Evolutionary conservation across 2,113 vertebrate species (phyloP).

Genomic region (Microtus montanus): DNA sequence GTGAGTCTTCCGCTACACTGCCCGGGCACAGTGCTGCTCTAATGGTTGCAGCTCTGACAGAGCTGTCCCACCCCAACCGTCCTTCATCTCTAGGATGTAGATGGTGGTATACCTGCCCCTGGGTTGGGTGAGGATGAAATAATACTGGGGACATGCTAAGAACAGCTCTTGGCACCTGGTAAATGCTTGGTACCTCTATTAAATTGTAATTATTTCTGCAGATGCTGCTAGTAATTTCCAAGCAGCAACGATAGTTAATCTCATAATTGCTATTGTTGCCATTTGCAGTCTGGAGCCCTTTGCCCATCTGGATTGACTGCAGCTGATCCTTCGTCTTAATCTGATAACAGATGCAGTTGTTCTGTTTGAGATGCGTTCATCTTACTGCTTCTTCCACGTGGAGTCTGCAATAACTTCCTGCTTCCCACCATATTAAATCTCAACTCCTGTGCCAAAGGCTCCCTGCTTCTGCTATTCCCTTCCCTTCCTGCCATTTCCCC

Average conservation of each 20-base stretch:
- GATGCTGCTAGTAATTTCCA: conserved; percentile 34
- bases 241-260: background rate
- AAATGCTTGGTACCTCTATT: background rate
- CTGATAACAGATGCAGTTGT: background rate
- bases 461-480: no score
- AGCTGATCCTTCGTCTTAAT: background rate
- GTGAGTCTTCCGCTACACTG: background rate
- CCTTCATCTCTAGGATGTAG: background rate
- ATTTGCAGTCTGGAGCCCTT: conserved; percentile 1
- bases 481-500: background rate
- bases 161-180: background rate
- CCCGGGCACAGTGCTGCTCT: background rate
- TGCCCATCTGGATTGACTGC: background rate
- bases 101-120: background rate
- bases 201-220: background rate
- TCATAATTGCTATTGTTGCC: background rate
- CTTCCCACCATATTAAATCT: conserved; percentile 11
- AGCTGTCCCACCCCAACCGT: background rate
- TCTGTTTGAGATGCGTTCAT: conserved; percentile 6
- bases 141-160: background rate
- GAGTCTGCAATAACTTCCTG: background rate
- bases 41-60: background rate
- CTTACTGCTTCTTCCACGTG: conserved; percentile 14
- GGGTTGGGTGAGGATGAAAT: background rate
- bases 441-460: background rate